Percentiles rank a stretch among this genome's conserved stretches.
Evolutionary conservation across 2,113 vertebrate genomes (phyloP).

Genomic region (Cephalopterus ornatus): DNA sequence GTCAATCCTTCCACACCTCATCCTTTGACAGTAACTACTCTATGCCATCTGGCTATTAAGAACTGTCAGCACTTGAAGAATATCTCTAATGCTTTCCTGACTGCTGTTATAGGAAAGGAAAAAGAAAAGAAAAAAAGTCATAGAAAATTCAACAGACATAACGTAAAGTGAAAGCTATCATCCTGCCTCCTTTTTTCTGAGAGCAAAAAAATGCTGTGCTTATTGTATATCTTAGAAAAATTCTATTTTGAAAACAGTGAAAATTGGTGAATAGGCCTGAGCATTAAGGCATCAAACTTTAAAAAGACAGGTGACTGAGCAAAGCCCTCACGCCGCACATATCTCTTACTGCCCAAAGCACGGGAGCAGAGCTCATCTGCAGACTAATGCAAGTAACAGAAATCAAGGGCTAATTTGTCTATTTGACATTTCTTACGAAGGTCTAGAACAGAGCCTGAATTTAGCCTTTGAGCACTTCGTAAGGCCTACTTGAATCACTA

Average conservation of each 20-base stretch:
- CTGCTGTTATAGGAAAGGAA: not conserved
- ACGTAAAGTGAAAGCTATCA: not conserved
- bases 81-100: not conserved
- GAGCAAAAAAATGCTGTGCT: not conserved
- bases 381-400: not conserved
- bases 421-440: not conserved
- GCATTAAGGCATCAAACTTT: not conserved
- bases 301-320: not conserved
- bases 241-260: not conserved
- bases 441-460: not conserved
- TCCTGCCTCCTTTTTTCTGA: not conserved
- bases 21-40: conserved; percentile 16
- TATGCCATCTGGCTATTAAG: not conserved
- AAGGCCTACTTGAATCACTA: not conserved
- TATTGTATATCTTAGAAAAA: not conserved
- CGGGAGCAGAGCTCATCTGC: not conserved
- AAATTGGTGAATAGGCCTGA: not conserved
- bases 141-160: not conserved
- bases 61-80: not conserved
- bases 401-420: not conserved
- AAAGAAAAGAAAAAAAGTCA: not conserved
- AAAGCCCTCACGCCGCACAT: not conserved
- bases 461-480: not conserved
- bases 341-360: rapidly evolving
- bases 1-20: not conserved